Evolutionary conservation across 2,113 vertebrate genomes (phyloP).

Genomic region (Cryptotis parvus): DNA sequence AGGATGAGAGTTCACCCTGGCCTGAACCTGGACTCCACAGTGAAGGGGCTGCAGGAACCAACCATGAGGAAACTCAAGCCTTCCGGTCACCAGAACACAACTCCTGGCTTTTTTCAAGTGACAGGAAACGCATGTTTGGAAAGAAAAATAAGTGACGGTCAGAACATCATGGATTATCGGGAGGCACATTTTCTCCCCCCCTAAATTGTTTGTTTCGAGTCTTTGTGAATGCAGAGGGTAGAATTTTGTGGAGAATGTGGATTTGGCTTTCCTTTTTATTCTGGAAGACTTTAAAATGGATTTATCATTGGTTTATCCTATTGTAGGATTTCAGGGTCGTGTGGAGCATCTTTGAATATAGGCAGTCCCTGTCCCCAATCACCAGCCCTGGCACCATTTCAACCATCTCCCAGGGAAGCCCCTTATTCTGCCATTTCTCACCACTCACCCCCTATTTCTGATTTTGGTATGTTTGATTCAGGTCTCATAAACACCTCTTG

Average conservation of each 20-base stretch:
- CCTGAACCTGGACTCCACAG: accelerated
- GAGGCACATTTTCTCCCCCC: neutral
- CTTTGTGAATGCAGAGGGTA: neutral
- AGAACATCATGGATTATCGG: neutral
- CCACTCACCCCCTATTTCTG: too few species aligned
- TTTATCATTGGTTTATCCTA: too few species aligned
- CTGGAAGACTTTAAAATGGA: too few species aligned
- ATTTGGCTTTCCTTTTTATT: too few species aligned
- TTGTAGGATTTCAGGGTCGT: too few species aligned
- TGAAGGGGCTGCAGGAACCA: neutral
- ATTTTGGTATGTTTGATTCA: too few species aligned
- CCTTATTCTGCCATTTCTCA: too few species aligned
- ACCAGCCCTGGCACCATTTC: too few species aligned
- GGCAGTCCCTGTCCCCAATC: too few species aligned
- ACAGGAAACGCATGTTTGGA: neutral
- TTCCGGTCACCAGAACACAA: neutral
- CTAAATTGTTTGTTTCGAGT: neutral
- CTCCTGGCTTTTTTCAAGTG: constrained; percentile 13
- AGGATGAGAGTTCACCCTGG: neutral
- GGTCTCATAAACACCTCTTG: neutral
- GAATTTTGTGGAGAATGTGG: neutral
- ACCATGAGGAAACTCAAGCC: neutral
- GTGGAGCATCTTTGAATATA: too few species aligned
- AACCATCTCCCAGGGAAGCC: too few species aligned
- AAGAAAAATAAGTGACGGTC: neutral